Percentiles rank a stretch among this genome's conserved stretches.
These are phyloP conservation scores for Steinernema carpocapsae DNA, from an alignment of 2,888 invertebrate genomes.

Conservation along the genomic window DNA sequence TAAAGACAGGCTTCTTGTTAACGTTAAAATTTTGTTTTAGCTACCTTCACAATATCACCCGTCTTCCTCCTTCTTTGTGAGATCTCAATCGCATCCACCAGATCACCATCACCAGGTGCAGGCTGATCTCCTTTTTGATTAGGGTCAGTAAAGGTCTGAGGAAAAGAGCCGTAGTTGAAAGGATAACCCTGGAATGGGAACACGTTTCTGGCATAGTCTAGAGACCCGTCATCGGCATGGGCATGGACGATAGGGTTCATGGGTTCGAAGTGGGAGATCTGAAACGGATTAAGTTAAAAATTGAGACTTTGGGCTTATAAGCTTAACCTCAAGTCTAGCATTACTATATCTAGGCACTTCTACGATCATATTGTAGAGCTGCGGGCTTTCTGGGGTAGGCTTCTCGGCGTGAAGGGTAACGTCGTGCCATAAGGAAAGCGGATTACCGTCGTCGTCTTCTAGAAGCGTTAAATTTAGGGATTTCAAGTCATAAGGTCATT, in stretches of 20 bases:
- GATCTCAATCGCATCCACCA: conserved; percentile 96
- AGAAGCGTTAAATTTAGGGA: conserved; percentile 7
- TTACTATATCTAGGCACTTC: conserved; percentile 99
- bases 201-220: conserved; percentile 92
- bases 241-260: conserved; percentile 98
- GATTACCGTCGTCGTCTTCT: conserved; percentile 73
- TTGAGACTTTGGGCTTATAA: neutral
- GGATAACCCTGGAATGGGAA: conserved; percentile 99
- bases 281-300: neutral
- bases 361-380: conserved; percentile 92
- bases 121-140: conserved; percentile 86
- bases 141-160: conserved; percentile 99
- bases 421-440: conserved; percentile 95
- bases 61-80: conserved; percentile 76
- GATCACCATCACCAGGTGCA: conserved; percentile 96
- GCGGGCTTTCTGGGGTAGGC: conserved; percentile 70
- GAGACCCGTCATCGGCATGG: conserved; percentile 86
- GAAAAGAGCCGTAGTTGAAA: conserved; percentile 99
- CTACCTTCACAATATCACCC: conserved; percentile 52
- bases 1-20: neutral
- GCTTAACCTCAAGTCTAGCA: conserved; percentile 98
- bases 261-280: conserved; percentile 81
- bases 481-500: neutral
- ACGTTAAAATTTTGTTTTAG: neutral
- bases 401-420: conserved; percentile 83